Evolutionary conservation across 2,888 invertebrate genomes (phyloP).

Genomic region (Caenorhabditis sp.): DNA sequence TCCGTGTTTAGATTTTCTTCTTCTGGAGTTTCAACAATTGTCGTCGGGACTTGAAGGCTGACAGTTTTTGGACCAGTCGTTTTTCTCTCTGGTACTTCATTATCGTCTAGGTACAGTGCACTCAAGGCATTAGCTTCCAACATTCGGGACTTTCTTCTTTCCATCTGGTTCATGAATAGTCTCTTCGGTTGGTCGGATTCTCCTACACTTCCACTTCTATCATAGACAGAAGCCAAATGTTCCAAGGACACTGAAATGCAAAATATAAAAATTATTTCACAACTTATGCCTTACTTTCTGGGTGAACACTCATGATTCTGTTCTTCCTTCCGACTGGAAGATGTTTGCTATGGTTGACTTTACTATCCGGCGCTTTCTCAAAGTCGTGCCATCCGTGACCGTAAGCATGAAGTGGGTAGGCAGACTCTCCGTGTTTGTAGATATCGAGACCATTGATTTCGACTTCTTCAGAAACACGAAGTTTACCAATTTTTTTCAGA

Average conservation of each 20-base stretch:
- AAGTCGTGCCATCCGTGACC: conserved; percentile 78
- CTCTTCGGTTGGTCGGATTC: conserved; percentile 46
- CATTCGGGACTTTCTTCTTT: conserved; percentile 63
- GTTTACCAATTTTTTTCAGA: conserved; percentile 72
- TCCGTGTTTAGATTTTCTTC: conserved; percentile 14
- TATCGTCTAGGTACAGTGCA: conserved; percentile 49
- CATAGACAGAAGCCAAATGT: conserved; percentile 77
- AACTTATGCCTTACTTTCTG: conserved; percentile 60
- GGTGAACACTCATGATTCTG: conserved; percentile 64
- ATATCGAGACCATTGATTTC: conserved; percentile 77
- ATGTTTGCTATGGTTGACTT: conserved; percentile 53
- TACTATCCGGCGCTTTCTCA: conserved; percentile 57
- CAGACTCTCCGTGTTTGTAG: conserved; percentile 76
- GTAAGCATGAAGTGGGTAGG: conserved; percentile 76
- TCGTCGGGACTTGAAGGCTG: conserved; percentile 48
- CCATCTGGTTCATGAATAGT: conserved; percentile 52
- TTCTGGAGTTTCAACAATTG: conserved; percentile 32
- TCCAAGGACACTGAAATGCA: conserved; percentile 74
- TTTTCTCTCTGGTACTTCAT: conserved; percentile 47
- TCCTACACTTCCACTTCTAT: conserved; percentile 59
- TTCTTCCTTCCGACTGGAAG: conserved; percentile 61
- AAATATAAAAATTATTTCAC: not conserved
- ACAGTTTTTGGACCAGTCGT: conserved; percentile 44
- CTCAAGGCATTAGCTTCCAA: conserved; percentile 50
- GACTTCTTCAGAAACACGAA: conserved; percentile 73